phyloP scores from a whole-genome alignment of 2,888 invertebrate genomes.

The Drosophila setosimentum region DNA sequence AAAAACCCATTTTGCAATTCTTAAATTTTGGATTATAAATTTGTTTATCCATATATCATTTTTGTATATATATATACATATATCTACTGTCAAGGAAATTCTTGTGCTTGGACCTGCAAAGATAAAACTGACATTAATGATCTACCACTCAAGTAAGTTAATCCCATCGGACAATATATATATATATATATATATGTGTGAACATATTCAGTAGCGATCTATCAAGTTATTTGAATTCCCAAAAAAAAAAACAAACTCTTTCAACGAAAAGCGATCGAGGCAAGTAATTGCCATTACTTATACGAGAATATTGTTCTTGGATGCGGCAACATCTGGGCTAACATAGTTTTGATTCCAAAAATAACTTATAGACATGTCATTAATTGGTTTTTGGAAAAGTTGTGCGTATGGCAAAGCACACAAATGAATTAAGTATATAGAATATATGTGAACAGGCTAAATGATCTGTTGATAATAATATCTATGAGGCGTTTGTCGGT shows the following conservation, averaged over 20 bases:
- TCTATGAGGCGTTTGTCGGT: constrained; percentile 6
- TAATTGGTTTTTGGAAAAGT: constrained; percentile 76
- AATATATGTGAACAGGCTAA: constrained; percentile 25
- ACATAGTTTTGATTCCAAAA: constrained; percentile 77
- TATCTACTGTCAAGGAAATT: not conserved
- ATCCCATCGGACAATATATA: not conserved
- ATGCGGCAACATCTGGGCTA: constrained; percentile 49
- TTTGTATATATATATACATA: not conserved
- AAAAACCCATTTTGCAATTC: not conserved
- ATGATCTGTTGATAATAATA: constrained; percentile 45
- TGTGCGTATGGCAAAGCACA: constrained; percentile 36
- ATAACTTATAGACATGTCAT: constrained; percentile 65
- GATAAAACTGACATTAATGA: constrained; percentile 8
- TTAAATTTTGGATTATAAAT: not conserved
- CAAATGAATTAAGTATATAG: constrained; percentile 7
- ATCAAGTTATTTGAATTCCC: not conserved
- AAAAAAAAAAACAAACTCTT: not conserved
- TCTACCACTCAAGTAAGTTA: constrained; percentile 7
- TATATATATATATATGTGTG: no score
- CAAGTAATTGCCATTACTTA: constrained; percentile 35
- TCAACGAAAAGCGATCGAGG: constrained; percentile 6
- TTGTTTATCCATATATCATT: not conserved
- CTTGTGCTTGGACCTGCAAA: not conserved
- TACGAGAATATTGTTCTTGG: constrained; percentile 10
- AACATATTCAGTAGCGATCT: constrained; percentile 5